Evolutionary conservation across 1,140 invertebrate species (phyloP).

Genomic region (Drosophila neocordata): DNA sequence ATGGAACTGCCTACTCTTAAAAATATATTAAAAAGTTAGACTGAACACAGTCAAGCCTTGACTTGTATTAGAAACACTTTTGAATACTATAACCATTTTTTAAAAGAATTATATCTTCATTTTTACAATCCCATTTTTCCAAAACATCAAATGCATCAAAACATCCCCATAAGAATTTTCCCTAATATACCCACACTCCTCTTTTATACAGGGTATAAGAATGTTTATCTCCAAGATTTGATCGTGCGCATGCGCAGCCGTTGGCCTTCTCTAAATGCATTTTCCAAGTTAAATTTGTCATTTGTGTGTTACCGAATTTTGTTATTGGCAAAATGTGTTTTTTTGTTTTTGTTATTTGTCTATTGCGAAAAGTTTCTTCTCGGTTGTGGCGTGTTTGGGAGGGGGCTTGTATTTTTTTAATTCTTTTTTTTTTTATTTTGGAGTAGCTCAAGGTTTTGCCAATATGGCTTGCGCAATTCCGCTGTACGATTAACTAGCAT

Average conservation of each 20-base stretch:
- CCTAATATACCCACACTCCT: neutral
- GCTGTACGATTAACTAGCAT: slow-evolving; percentile 26
- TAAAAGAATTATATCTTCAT: no score
- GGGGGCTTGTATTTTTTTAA: slow-evolving; percentile 31
- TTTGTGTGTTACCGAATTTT: slow-evolving; percentile 52
- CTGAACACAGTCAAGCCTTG: no score
- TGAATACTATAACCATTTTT: no score
- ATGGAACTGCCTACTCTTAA: no score
- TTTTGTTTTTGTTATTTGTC: slow-evolving; percentile 11
- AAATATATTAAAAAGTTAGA: no score
- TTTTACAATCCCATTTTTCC: no score
- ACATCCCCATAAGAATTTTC: no score
- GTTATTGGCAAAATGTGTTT: slow-evolving; percentile 46
- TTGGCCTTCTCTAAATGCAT: slow-evolving; percentile 32
- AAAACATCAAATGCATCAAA: no score
- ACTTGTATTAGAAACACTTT: no score
- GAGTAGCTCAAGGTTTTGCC: slow-evolving; percentile 75
- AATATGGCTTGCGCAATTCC: slow-evolving; percentile 69
- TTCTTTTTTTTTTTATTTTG: slow-evolving; percentile 40
- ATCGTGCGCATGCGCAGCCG: slow-evolving; percentile 33
- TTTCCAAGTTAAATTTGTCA: slow-evolving; percentile 58
- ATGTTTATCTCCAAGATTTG: slow-evolving; percentile 28
- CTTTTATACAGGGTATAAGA: slow-evolving; percentile 4
- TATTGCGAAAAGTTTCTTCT: slow-evolving; percentile 26
- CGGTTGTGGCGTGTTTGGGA: slow-evolving; percentile 2